Percentiles rank a stretch among this genome's conserved stretches.
Evolutionary conservation across 1,140 invertebrate genomes (phyloP).

Genomic region (Bombus difficillimus): DNA sequence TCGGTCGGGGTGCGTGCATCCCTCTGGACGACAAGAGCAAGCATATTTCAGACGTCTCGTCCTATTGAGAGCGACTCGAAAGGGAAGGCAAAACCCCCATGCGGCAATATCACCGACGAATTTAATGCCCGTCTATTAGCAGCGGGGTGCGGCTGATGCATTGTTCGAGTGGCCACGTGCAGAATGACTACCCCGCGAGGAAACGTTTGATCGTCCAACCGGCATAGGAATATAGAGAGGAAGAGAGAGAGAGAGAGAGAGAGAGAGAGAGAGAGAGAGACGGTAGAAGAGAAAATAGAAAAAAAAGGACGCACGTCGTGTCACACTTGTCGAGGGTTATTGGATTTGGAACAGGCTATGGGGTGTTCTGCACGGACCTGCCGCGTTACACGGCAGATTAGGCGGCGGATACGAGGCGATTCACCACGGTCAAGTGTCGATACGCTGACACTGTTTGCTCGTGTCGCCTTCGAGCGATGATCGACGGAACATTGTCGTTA

Average conservation of each 20-base stretch:
- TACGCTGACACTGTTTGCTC: slow-evolving; percentile 2
- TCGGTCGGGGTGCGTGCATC: slow-evolving; percentile 16
- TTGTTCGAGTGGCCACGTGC: slow-evolving; percentile 81
- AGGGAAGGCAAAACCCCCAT: slow-evolving; percentile 59
- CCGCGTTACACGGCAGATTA: slow-evolving; percentile 80
- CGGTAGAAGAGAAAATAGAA: background rate
- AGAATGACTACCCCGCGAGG: slow-evolving; percentile 60
- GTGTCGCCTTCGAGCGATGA: background rate
- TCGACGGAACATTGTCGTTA: background rate
- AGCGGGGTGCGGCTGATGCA: slow-evolving; percentile 69
- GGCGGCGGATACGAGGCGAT: slow-evolving; percentile 69
- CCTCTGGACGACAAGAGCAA: slow-evolving; percentile 42
- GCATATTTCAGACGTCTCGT: slow-evolving; percentile 76
- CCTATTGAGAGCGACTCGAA: slow-evolving; percentile 67
- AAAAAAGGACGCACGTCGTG: slow-evolving; percentile 58
- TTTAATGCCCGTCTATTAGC: slow-evolving; percentile 81
- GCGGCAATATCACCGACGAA: slow-evolving; percentile 80
- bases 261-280: background rate
- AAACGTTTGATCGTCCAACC: slow-evolving; percentile 62
- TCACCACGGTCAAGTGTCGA: slow-evolving; percentile 79
- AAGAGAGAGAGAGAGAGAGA: too few species aligned
- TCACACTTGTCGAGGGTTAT: slow-evolving; percentile 80
- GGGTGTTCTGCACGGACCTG: slow-evolving; percentile 70
- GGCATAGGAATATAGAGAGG: background rate
- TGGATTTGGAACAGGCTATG: slow-evolving; percentile 76